A percentile compares a stretch with the other conserved stretches of the same genome.
These are phyloP conservation scores for Strigops habroptila DNA, from an alignment of 2,113 vertebrate species.

Conservation along the genomic window DNA sequence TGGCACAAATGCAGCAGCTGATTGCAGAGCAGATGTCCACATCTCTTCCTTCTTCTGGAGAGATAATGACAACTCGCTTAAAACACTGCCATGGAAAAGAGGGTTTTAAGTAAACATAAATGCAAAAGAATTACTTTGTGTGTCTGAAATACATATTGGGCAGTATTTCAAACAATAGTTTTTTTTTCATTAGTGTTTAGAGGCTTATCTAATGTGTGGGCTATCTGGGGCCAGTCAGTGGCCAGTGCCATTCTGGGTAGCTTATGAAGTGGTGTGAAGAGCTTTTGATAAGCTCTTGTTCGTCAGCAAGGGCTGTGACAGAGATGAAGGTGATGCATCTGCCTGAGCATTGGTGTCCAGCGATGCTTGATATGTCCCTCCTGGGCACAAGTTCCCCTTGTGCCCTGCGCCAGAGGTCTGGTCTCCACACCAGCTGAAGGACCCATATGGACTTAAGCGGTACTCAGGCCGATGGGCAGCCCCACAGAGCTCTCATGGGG, in stretches of 20 bases:
- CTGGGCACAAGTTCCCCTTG: accelerated
- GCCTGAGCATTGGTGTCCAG: accelerated
- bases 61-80: neutral
- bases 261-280: neutral
- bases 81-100: neutral
- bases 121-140: neutral
- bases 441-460: neutral
- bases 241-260: accelerated
- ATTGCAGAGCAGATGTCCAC: neutral
- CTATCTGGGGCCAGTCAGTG: neutral
- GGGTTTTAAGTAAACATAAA: accelerated
- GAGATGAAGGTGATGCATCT: neutral
- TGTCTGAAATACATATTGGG: accelerated
- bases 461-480: neutral
- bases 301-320: neutral
- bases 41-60: neutral
- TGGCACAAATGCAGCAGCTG: neutral
- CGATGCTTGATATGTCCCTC: accelerated
- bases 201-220: neutral
- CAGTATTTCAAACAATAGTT: accelerated
- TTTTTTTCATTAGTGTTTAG: accelerated
- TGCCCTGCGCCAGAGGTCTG: neutral
- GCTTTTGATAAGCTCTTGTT: neutral
- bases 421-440: neutral
- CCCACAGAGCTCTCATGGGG: neutral